Conservation (phyloP, 2,113 vertebrate genomes). For the Zootoca vivipara region DNA sequence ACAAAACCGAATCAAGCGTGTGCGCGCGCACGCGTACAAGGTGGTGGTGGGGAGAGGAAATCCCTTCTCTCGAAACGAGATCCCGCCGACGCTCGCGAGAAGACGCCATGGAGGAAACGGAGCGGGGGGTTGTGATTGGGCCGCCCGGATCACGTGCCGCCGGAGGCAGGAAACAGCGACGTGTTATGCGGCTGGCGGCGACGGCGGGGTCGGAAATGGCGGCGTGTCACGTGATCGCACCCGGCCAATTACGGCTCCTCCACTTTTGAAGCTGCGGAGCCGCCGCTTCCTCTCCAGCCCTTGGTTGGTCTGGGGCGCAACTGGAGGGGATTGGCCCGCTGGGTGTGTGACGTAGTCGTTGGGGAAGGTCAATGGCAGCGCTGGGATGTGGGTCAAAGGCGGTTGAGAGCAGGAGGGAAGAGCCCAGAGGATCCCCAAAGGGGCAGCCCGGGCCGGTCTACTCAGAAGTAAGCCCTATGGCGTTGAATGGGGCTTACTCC, state of each 20-base stretch:
- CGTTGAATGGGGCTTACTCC: too few species aligned
- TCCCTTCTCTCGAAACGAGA: not conserved
- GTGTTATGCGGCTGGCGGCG: not conserved
- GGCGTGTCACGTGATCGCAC: not conserved
- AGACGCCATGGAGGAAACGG: not conserved
- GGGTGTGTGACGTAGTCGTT: not conserved
- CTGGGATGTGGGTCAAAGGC: not conserved
- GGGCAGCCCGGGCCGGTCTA: too few species aligned
- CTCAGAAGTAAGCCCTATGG: too few species aligned
- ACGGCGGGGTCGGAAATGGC: not conserved
- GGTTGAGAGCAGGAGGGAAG: accelerated
- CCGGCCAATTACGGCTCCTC: too few species aligned
- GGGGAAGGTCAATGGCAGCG: not conserved
- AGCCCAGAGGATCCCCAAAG: too few species aligned
- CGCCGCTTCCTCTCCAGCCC: not conserved
- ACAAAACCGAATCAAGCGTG: not conserved
- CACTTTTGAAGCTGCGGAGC: too few species aligned
- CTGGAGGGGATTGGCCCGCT: not conserved
- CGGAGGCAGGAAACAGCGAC: not conserved
- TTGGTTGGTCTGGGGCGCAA: not conserved
- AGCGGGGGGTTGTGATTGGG: not conserved
- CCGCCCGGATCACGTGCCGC: not conserved
- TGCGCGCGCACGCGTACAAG: too few species aligned
- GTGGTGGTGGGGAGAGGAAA: not conserved
- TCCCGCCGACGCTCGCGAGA: not conserved